Conservation (phyloP, 2,797 vertebrate species). For the Argentina silus region DNA sequence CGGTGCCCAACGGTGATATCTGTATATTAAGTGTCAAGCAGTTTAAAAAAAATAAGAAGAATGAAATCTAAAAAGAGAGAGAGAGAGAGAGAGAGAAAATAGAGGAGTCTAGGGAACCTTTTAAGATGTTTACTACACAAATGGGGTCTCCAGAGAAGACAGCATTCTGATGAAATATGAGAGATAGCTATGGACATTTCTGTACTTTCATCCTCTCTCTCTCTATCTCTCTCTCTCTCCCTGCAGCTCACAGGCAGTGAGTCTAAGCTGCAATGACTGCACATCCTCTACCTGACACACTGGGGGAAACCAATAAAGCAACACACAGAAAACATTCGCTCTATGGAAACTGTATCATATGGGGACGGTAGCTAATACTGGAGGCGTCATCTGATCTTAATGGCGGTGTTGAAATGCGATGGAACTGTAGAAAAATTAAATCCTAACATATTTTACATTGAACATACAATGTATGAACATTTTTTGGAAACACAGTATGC, state of each 20-base stretch:
- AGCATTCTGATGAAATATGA: constrained; percentile 70
- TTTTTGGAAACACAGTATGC: no score
- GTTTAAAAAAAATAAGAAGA: constrained; percentile 75
- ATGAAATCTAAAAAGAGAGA: constrained; percentile 49
- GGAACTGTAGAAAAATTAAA: no score
- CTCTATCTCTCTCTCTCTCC: not conserved
- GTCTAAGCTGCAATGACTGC: constrained; percentile 77
- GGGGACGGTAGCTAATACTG: constrained; percentile 57
- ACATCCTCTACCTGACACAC: constrained; percentile 70
- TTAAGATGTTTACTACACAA: constrained; percentile 79
- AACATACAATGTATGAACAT: no score
- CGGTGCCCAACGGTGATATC: constrained; percentile 75
- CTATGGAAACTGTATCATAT: constrained; percentile 67
- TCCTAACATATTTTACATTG: no score
- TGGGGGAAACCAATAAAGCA: constrained; percentile 59
- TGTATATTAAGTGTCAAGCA: constrained; percentile 79
- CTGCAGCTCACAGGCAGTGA: constrained; percentile 51
- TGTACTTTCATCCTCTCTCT: constrained; percentile 58
- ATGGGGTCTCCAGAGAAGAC: constrained; percentile 70
- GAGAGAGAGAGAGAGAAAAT: constrained; percentile 19
- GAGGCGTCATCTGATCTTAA: not conserved
- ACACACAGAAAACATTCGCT: constrained; percentile 67
- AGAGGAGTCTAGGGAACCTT: constrained; percentile 67
- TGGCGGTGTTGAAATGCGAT: no score
- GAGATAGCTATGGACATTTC: constrained; percentile 73